A percentile compares a stretch with the other conserved stretches of the same genome.
Conservation (phyloP, 2,888 invertebrate genomes). For the Drosophila niveifrons region DNA sequence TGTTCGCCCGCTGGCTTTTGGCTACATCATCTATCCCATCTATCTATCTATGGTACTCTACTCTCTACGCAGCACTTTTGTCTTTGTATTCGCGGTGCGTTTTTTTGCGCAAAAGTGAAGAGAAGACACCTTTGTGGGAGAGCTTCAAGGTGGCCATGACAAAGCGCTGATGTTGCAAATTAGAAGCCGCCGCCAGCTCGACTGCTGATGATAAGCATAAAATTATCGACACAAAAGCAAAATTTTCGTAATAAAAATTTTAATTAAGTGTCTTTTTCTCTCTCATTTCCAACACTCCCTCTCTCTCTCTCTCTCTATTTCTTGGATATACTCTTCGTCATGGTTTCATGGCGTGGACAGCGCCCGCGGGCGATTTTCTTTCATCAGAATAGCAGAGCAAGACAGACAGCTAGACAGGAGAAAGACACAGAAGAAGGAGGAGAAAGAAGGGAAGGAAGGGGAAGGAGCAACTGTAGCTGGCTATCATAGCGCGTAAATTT, state of each 20-base stretch:
- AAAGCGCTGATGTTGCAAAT: constrained; percentile 76
- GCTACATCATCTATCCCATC: background rate
- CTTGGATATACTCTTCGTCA: background rate
- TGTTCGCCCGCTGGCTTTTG: constrained; percentile 32
- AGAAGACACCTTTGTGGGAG: constrained; percentile 25
- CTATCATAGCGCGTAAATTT: constrained; percentile 75
- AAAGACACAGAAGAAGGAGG: background rate
- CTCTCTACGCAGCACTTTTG: constrained; percentile 8
- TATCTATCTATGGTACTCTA: background rate
- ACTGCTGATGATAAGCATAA: constrained; percentile 75
- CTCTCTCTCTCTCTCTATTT: too few relatives aligned
- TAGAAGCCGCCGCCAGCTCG: constrained; percentile 51
- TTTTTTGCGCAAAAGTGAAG: constrained; percentile 20
- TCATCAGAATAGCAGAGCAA: constrained; percentile 45
- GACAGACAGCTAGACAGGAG: background rate
- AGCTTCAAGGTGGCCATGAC: constrained; percentile 16
- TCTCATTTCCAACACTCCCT: too few relatives aligned
- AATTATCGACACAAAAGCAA: constrained; percentile 79
- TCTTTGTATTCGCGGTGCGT: constrained; percentile 43
- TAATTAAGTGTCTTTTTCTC: constrained; percentile 68
- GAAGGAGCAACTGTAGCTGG: constrained; percentile 8
- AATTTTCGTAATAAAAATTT: constrained; percentile 78
- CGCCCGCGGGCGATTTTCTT: constrained; percentile 57
- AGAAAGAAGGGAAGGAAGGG: background rate
- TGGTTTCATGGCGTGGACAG: constrained; percentile 36